Evolutionary conservation across 2,888 invertebrate species (phyloP), one percentile per base, ranked within the genome.

Genomic region (Drosophila merina): DNA sequence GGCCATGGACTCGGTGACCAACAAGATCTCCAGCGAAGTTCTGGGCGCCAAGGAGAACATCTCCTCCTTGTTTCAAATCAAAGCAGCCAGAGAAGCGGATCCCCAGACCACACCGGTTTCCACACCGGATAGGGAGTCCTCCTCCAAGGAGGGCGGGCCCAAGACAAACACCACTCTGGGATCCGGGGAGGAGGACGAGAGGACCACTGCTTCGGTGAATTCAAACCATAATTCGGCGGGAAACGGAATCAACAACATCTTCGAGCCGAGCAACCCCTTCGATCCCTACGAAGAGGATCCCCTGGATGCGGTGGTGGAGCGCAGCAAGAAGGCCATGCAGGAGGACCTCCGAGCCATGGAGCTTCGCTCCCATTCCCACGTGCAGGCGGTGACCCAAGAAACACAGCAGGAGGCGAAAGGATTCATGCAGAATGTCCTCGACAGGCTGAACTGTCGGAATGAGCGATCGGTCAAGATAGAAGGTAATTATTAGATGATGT

Each of bases 191-290:
- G 90, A 90, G 57, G 91, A 91, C 62, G 92, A 92, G 59, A 81
- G 91, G 0, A 91, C 91, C 8, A 91, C 92, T 1, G 91, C 91
- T 4, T 91, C 91, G 0, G 90, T 91, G 0, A 92, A 90, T 62
- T 91, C 91, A 0, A 90, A 88, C 49, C 86, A 88, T 44, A 88
- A 87, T 28, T 88, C 87, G 1, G 75, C 78, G 0, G 84, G 84
- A 4, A 86, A 88, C 42, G 88, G 81, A 0, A 88, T 88, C 25
- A 71, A 56, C 14, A 75, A 70, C 44, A 64, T 64, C 9, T 89
- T 77, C 20, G 87, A 84, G 63, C 57, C 86, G 0, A 72, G 68
- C 57, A 70, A 68, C 36, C 64, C 45, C 36, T 62, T 62, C 6
- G 60, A 62, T 49, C 55, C 64, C 26, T 70, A 57, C 48, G 80